Percentiles rank a stretch among this genome's conserved stretches.
phyloP scores from a whole-genome alignment of 2,797 vertebrate species.

The Sphaeramia orbicularis region DNA sequence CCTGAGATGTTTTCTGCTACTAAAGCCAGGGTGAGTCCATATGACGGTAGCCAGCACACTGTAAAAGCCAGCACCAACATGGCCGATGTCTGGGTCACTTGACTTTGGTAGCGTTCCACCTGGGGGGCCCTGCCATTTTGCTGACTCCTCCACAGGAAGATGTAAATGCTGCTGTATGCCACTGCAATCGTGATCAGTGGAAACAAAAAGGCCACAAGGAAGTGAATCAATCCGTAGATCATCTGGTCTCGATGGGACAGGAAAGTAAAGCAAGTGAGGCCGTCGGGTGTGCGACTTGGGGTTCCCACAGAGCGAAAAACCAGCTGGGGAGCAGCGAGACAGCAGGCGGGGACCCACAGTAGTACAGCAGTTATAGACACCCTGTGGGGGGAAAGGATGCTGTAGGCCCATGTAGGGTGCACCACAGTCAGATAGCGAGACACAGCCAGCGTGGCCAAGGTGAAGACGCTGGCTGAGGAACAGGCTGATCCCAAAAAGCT shows the following conservation, averaged over 20 bases:
- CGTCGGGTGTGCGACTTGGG: conserved; percentile 51
- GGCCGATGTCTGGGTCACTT: conserved; percentile 85
- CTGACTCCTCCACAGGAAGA: conserved; percentile 72
- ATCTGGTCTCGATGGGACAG: conserved; percentile 81
- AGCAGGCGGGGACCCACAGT: conserved; percentile 82
- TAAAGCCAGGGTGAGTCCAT: conserved; percentile 84
- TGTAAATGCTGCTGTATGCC: conserved; percentile 80
- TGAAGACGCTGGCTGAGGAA: conserved; percentile 81
- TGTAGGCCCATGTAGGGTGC: conserved; percentile 80
- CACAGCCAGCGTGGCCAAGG: conserved; percentile 82
- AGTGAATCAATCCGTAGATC: conserved; percentile 80
- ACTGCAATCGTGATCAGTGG: conserved; percentile 79
- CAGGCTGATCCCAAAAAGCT: conserved; percentile 86
- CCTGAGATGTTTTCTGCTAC: conserved; percentile 47
- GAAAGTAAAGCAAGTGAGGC: conserved; percentile 84
- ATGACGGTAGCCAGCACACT: conserved; percentile 86
- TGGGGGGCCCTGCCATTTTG: conserved; percentile 68
- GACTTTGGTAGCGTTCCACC: conserved; percentile 84
- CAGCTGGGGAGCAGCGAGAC: conserved; percentile 81
- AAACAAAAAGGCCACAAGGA: conserved; percentile 81
- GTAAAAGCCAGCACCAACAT: conserved; percentile 86
- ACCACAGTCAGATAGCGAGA: conserved; percentile 85
- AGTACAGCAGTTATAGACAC: conserved; percentile 65
- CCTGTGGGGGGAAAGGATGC: conserved; percentile 36
- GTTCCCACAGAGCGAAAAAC: conserved; percentile 73